Base-by-base conservation (phyloP, 1,140 invertebrate species). In the Eueides isabella region DNA sequence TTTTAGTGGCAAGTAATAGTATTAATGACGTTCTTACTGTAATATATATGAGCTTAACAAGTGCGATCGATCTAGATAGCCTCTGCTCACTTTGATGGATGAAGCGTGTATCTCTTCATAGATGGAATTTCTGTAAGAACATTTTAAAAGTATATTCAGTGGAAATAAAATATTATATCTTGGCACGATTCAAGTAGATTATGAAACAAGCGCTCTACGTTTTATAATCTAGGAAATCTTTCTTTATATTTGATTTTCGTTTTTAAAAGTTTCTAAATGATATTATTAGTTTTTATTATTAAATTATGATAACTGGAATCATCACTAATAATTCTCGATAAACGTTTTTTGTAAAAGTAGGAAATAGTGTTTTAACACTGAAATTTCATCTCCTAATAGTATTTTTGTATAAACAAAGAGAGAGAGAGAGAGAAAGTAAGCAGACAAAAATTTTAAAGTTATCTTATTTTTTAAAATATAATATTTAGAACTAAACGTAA, bases 11-110 rank as follows among this genome's bases (percentile, higher is more conserved):
- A 66, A 69, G 55, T 67, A n/a, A 30, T 69, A 72, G 64, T 61
- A 72, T 62, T 72, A 72, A 72, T 67, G 23, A 67, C 38, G 71
- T 72, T 28, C 65, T 72, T 62, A 67, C 44, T 67, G 41, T 67
- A 48, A 66, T 30, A 67, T 72, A 72, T 72, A 62, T 67, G 64
- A 72, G 71, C 65, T 72, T 72, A 67, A 48, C 44, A 65, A 67
- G 33, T 30, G 26, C 72, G 31, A 74, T 74, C 72, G 72, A 74
- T 74, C 72, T 69, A 69, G 61, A 74, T 68, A 74, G 67, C 35
- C 55, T 69, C 44, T 62, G 48, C 38, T 69, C 26, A 44, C 61
- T 69, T 74, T 74, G 72, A 74, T 69, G 67, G 72, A 74, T 74
- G 67, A 68, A 68, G 35, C 62, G 23, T 69, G 72, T 74, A 74